Percentiles rank a stretch among this genome's conserved stretches.
phyloP scores from a whole-genome alignment of 1,140 invertebrate species.

The Pollicipes pollicipes region DNA sequence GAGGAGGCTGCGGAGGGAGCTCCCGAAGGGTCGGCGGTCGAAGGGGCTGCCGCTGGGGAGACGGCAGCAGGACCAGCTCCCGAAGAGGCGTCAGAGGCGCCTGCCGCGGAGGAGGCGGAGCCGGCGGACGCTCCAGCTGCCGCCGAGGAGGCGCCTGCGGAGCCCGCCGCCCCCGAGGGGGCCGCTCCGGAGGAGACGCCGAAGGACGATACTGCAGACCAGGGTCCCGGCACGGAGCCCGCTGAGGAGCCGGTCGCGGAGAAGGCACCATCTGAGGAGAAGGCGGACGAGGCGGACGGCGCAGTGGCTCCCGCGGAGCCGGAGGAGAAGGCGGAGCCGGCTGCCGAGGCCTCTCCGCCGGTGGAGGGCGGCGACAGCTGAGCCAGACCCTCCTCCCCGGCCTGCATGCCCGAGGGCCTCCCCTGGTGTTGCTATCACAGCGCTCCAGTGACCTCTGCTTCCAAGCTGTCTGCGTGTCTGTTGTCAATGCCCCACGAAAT shows the following conservation, averaged over 20 bases:
- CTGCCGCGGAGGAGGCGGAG: no score
- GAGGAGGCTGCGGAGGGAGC: no score
- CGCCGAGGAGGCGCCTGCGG: neutral
- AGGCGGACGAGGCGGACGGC: neutral
- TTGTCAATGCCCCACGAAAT: no score
- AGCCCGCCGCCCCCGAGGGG: neutral
- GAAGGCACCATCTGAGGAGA: neutral
- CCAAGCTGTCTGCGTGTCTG: neutral
- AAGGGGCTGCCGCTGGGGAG: neutral
- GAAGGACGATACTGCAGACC: neutral
- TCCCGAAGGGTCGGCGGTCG: no score
- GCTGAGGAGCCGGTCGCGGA: neutral
- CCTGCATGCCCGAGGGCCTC: neutral
- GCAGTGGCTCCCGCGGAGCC: neutral
- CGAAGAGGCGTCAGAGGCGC: no score
- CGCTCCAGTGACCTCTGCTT: neutral
- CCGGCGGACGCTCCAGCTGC: neutral
- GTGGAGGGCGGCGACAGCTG: neutral
- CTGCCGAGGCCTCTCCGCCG: neutral
- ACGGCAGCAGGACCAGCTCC: no score
- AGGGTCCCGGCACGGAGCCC: no score
- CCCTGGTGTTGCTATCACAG: neutral
- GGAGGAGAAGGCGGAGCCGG: neutral
- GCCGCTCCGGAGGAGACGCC: neutral
- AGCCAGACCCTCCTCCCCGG: no score